Evolutionary conservation across 2,888 invertebrate genomes (phyloP).

Genomic region (Drosophila eohydei): DNA sequence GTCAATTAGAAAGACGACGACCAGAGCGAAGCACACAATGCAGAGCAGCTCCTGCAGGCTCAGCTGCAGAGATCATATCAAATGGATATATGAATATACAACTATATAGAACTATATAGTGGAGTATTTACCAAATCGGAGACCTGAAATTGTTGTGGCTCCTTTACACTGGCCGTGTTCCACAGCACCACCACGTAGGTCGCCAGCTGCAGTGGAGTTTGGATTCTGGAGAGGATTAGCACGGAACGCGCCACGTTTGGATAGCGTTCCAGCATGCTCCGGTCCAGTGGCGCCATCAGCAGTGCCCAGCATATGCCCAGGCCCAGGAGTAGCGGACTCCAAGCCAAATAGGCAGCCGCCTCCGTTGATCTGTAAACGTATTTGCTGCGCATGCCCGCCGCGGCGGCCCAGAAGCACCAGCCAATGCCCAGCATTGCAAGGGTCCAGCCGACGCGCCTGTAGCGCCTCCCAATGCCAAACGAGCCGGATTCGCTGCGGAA

Average conservation of each 20-base stretch:
- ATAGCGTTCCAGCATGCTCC: slow-evolving; percentile 55
- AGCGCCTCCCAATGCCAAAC: slow-evolving; percentile 84
- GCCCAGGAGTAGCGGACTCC: slow-evolving; percentile 88
- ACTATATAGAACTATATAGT: not conserved
- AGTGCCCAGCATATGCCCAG: slow-evolving; percentile 88
- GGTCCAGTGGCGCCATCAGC: slow-evolving; percentile 84
- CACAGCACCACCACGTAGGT: slow-evolving; percentile 89
- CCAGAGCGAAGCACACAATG: slow-evolving; percentile 86
- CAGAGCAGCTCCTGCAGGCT: slow-evolving; percentile 86
- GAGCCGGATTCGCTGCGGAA: slow-evolving; percentile 79
- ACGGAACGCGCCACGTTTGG: slow-evolving; percentile 87
- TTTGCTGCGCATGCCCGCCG: slow-evolving; percentile 86
- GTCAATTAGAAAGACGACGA: slow-evolving; percentile 88
- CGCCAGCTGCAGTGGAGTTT: slow-evolving; percentile 88
- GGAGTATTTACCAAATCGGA: slow-evolving; percentile 86
- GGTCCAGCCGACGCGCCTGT: slow-evolving; percentile 82
- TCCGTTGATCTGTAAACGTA: slow-evolving; percentile 87
- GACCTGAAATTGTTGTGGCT: slow-evolving; percentile 87
- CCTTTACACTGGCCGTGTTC: slow-evolving; percentile 87
- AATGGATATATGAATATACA: not conserved
- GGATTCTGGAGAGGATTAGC: slow-evolving; percentile 88
- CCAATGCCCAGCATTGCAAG: slow-evolving; percentile 66
- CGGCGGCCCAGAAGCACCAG: slow-evolving; percentile 88
- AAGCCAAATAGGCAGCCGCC: slow-evolving; percentile 88
- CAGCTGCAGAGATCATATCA: slow-evolving; percentile 85